These are phyloP conservation scores for Turnix velox DNA, from an alignment of 2,113 vertebrate species.

Conservation along the genomic window DNA sequence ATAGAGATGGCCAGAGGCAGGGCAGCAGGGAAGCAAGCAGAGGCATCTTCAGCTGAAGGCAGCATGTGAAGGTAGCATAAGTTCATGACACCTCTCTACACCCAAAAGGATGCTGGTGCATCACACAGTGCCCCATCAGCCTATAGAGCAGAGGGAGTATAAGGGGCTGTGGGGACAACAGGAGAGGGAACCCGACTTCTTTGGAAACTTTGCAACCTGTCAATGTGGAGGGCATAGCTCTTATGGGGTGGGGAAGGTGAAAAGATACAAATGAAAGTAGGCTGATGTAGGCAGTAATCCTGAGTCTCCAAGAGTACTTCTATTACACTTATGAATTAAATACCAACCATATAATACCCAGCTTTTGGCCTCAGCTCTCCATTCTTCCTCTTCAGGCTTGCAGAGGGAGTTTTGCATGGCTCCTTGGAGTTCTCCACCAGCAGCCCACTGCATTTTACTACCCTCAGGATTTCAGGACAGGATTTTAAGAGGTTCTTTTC, in stretches of 20 bases:
- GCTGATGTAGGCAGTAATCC: neutral
- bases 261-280: neutral
- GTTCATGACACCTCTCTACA: neutral
- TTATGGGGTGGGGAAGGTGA: neutral
- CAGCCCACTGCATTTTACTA: neutral
- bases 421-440: neutral
- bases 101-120: neutral
- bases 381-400: neutral
- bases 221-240: neutral
- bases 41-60: neutral
- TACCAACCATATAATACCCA: neutral
- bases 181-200: neutral
- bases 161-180: fast-evolving
- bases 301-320: neutral
- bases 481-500: neutral
- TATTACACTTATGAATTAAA: neutral
- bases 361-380: fast-evolving
- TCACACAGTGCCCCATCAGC: neutral
- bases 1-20: neutral
- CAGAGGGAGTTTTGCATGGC: neutral
- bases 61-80: neutral
- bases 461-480: neutral
- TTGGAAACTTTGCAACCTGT: neutral
- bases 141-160: neutral
- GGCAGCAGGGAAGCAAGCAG: fast-evolving